Base-by-base conservation (phyloP, 2,113 vertebrate genomes). In the Gymnogyps californianus region DNA sequence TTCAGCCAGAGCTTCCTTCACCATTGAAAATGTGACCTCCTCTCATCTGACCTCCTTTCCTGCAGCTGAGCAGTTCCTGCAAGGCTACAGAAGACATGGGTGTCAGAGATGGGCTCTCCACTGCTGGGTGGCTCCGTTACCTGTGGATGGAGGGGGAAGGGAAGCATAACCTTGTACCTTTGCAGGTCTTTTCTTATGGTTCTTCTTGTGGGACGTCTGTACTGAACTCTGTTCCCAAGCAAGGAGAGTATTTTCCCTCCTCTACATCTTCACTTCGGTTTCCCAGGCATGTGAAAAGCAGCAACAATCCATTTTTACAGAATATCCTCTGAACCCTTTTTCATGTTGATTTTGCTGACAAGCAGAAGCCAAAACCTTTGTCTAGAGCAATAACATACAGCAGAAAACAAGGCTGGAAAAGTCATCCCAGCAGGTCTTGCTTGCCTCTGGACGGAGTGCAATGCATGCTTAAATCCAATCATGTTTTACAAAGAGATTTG, bases 51-150 rank as follows among this genome's bases (percentile, higher is more conserved):
- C 18, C 42, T 57, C 49, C 34, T 47, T 31, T 76, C 51, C 61
- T 66, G 61, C 47, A 57, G 54, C 42, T 49, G 29, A 59, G 80
- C 22, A 51, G 44, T 13, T 58, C 24, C 54, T 59, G 62, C 36
- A 67, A 67, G 31, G 18, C 62, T 67, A 36, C 29, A 20, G 54
- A 51, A 51, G n/a, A 59, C 16, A 42, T 13, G 5, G 36, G 25
- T 5, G 3, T n/a, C 22, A 47, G 40, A 55, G 5, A 10, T 58
- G 51, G 20, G 7, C 17, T 31, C 24, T 42, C 20, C 8, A 6
- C 54, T 77, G 16, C 36, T 32, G 2, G 0, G 32, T 61, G 46
- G 36, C 55, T 31, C 12, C 1, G 1, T 38, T 34, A 32, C 38
- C 38, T 54, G 46, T 32, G 64, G 55, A 24, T 10, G 32, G 22